Evolutionary conservation across 2,797 vertebrate species (phyloP).

Genomic region (Loris lydekkerianus): DNA sequence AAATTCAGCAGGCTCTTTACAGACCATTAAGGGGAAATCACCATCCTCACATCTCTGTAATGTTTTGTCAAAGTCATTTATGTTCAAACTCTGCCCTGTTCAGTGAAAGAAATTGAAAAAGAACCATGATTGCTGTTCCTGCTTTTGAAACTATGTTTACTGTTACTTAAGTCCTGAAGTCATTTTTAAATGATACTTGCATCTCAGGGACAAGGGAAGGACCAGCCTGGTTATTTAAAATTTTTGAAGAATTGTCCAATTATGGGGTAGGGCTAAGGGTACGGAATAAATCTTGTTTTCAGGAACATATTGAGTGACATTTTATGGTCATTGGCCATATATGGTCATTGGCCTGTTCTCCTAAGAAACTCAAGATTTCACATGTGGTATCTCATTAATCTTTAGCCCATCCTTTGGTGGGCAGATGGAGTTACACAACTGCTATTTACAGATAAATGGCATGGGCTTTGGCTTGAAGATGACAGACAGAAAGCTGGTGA

Average conservation of each 20-base stretch:
- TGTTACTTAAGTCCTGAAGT: neutral
- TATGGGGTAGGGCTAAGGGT: neutral
- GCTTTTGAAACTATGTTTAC: neutral
- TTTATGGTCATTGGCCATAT: neutral
- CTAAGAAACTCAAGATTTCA: slow-evolving; percentile 45
- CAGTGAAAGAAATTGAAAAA: neutral
- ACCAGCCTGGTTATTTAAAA: neutral
- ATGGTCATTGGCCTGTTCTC: neutral
- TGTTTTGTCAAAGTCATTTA: neutral
- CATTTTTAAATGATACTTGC: neutral
- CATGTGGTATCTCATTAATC: slow-evolving; percentile 45
- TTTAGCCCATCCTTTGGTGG: neutral
- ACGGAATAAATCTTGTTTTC: slow-evolving; percentile 53
- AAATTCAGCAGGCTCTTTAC: slow-evolving; percentile 5
- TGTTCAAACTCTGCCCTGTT: neutral
- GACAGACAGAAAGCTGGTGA: neutral
- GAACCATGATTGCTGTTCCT: neutral
- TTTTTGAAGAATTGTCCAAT: neutral
- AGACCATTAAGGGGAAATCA: neutral
- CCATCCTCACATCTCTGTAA: neutral
- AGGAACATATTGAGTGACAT: slow-evolving; percentile 44
- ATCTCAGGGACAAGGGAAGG: slow-evolving; percentile 11
- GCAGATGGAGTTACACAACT: neutral
- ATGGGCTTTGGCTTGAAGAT: neutral
- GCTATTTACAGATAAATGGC: neutral